Evolutionary conservation across 92 coral and sea anemone genomes (phyloP).

Genomic region (Porites rus): DNA sequence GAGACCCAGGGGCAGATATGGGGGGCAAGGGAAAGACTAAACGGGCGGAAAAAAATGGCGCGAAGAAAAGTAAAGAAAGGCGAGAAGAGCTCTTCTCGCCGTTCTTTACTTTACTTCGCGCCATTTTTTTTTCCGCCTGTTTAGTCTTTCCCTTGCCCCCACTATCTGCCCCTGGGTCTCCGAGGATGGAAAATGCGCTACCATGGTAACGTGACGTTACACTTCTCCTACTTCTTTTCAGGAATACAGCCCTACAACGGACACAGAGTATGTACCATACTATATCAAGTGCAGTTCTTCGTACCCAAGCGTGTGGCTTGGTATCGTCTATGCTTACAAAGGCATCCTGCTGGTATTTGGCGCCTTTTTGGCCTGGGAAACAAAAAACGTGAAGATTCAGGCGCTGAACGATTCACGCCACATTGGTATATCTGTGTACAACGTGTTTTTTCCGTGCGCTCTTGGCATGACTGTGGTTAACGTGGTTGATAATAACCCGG

Average conservation of each 20-base stretch:
- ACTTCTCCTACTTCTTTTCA: not conserved
- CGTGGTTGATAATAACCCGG: conserved; percentile 55
- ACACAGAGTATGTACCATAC: conserved; percentile 49
- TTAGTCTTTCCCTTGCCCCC: no score
- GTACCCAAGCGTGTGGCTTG: conserved; percentile 51
- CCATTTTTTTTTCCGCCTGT: no score
- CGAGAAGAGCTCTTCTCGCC: no score
- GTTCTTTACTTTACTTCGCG: no score
- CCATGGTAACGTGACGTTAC: no score
- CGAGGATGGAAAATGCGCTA: no score
- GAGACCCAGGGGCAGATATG: no score
- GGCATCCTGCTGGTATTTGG: conserved; percentile 71
- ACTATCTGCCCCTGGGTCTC: no score
- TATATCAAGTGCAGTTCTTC: conserved; percentile 45
- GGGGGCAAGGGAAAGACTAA: no score
- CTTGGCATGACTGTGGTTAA: conserved; percentile 64
- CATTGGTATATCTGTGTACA: conserved; percentile 67
- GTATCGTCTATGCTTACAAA: conserved; percentile 62
- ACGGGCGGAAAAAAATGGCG: no score
- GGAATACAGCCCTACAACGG: conserved; percentile 48
- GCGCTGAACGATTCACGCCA: conserved; percentile 71
- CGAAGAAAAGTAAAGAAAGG: no score
- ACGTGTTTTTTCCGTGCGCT: conserved; percentile 70
- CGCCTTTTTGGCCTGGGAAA: conserved; percentile 72
- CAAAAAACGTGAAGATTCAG: conserved; percentile 49